Base-by-base conservation (phyloP, 2,113 vertebrate genomes). In the Leptosomus discolor region DNA sequence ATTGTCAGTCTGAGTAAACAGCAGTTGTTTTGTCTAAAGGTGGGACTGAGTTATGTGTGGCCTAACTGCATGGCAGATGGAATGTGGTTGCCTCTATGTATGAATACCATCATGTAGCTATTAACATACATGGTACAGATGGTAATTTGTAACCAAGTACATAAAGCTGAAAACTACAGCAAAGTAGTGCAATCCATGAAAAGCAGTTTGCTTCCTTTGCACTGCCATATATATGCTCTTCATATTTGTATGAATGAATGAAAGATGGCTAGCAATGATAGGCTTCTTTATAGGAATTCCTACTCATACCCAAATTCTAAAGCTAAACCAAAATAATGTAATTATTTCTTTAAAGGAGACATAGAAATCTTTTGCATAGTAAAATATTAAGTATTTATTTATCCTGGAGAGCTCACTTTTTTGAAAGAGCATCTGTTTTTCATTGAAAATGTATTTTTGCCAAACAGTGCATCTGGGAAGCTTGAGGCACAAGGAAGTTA, bases 61-160 rank as follows among this genome's bases (percentile, higher is more conserved):
- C 93, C 98, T 97, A 95, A 92, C 97, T 98, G 97, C 98, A 74
- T 51, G 70, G 98, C 99, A 99, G 99, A 99, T 99, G 99, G 98
- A 68, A 98, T 94, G 98, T 77, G 84, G 97, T 94, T 98, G 98
- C 98, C 97, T 98, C 97, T 97, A 79, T 98, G 97, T 98, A 78
- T 97, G 98, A 98, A 98, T 97, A 94, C 97, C 98, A 94, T 93
- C 98, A 97, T 97, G 94, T 95, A 98, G 98, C 98, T 98, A 98
- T 99, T 99, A 98, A 98, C 98, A 98, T 94, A 98, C 98, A 90
- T 97, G 53, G 97, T 98, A 88, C 98, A 99, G 98, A 99, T 99
- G 98, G 99, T 96, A 97, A 97, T 97, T 98, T 97, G 98, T 97
- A 98, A 98, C 98, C 98, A 88, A 98, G 98, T 97, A 90, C 97